These are phyloP conservation scores for Xiphorhynchus erythropygius DNA, from an alignment of 2,797 vertebrate genomes.

Conservation along the genomic window DNA sequence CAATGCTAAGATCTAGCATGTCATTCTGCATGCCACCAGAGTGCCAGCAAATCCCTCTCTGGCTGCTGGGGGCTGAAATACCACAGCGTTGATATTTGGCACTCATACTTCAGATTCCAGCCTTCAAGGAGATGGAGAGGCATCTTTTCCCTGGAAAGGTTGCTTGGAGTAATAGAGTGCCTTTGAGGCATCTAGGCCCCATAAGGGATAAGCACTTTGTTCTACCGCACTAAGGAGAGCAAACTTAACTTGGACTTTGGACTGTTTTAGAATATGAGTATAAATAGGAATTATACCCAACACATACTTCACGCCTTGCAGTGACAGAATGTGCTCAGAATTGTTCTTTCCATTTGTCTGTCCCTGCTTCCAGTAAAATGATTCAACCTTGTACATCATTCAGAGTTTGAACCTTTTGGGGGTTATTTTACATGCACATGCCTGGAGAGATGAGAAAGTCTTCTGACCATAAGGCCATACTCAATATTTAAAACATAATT, in stretches of 20 bases:
- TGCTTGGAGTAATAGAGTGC: background rate
- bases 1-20: background rate
- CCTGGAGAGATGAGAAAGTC: background rate
- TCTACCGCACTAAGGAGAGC: background rate
- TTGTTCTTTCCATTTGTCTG: conserved; percentile 43
- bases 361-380: conserved; percentile 28
- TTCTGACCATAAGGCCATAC: background rate
- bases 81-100: fast-evolving
- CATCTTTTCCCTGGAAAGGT: background rate
- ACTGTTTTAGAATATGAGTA: background rate
- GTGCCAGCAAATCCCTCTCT: background rate
- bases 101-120: fast-evolving
- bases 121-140: background rate
- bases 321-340: conserved; percentile 22
- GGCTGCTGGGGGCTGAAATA: fast-evolving
- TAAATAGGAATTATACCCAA: conserved; percentile 8
- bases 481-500: conserved; percentile 62
- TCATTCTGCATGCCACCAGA: background rate
- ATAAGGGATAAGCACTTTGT: background rate
- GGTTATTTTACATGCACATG: conserved; percentile 12
- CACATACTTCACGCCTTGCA: conserved; percentile 8
- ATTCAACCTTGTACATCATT: conserved; percentile 16
- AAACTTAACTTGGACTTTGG: background rate
- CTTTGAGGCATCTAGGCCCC: background rate
- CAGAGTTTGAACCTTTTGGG: background rate